Conservation (phyloP, 2,113 vertebrate species). For the Dendropsophus ebraccatus region DNA sequence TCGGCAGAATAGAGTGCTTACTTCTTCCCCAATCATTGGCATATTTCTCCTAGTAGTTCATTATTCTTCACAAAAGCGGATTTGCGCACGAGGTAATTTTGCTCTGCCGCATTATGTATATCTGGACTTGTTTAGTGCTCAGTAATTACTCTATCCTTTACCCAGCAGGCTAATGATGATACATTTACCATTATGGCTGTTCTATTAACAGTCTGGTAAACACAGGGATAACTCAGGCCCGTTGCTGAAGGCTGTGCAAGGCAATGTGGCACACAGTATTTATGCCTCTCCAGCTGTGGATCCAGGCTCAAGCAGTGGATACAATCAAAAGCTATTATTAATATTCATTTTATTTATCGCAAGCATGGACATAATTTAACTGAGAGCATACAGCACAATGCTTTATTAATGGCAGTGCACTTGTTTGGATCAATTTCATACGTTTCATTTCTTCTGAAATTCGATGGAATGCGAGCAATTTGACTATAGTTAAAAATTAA, state of each 20-base stretch:
- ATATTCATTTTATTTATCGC: background rate
- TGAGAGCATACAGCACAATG: background rate
- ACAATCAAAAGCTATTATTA: slow-evolving; percentile 4
- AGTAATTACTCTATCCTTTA: slow-evolving; percentile 46
- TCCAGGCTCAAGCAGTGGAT: background rate
- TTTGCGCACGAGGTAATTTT: slow-evolving; percentile 15
- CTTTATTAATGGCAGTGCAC: background rate
- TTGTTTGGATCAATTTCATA: background rate
- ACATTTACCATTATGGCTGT: slow-evolving; percentile 47
- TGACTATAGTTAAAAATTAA: background rate
- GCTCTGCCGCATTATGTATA: slow-evolving; percentile 3
- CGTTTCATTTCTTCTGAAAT: background rate
- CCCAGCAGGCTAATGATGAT: slow-evolving; percentile 54
- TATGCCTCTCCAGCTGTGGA: slow-evolving; percentile 19
- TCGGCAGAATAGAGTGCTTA: background rate
- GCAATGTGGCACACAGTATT: slow-evolving; percentile 21
- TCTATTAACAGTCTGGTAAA: slow-evolving; percentile 50
- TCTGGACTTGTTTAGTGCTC: slow-evolving; percentile 35
- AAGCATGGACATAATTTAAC: background rate
- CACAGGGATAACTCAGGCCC: slow-evolving; percentile 32
- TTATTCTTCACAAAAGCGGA: slow-evolving; percentile 33
- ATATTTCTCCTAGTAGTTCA: slow-evolving; percentile 9
- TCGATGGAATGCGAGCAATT: background rate
- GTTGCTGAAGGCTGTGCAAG: slow-evolving; percentile 25
- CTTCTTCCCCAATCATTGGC: background rate